A percentile compares a stretch with the other conserved stretches of the same genome.
Conservation (phyloP, 1,140 invertebrate genomes). For the Proales similis region DNA sequence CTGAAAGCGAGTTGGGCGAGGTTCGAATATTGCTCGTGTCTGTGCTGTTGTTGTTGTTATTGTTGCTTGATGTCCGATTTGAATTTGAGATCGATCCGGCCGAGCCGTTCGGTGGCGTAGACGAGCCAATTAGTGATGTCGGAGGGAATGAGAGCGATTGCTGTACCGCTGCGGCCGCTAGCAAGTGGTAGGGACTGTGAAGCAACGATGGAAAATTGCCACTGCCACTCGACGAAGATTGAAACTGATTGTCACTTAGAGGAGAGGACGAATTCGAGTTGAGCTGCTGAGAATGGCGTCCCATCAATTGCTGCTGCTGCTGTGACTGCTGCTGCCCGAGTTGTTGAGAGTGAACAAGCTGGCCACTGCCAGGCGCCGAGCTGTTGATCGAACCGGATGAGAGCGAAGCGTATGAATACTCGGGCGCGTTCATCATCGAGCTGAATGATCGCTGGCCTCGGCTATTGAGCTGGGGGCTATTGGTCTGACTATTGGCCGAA, state of each 20-base stretch:
- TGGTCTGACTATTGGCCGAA: constrained; percentile 17
- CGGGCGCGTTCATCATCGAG: background rate
- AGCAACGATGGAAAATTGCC: constrained; percentile 19
- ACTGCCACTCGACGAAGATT: too few species aligned
- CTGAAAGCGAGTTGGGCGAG: too few species aligned
- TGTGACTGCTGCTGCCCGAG: background rate
- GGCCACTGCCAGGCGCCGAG: constrained; percentile 3
- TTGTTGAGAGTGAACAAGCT: background rate
- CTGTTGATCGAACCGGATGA: too few species aligned
- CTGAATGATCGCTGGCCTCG: background rate
- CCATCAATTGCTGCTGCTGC: background rate
- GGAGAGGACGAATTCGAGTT: background rate
- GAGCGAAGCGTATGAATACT: too few species aligned
- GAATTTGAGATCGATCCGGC: background rate
- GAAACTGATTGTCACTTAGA: background rate
- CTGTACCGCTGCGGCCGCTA: constrained; percentile 27
- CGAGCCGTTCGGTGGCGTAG: background rate
- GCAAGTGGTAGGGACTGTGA: constrained; percentile 32
- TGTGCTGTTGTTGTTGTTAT: background rate
- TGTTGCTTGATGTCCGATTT: background rate
- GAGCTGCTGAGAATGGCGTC: too few species aligned
- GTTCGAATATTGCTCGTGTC: background rate
- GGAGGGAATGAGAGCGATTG: background rate
- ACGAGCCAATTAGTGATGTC: background rate
- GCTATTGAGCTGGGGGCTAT: constrained; percentile 25